phyloP scores from a whole-genome alignment of 2,113 vertebrate species.

The Typhlomys cinereus region DNA sequence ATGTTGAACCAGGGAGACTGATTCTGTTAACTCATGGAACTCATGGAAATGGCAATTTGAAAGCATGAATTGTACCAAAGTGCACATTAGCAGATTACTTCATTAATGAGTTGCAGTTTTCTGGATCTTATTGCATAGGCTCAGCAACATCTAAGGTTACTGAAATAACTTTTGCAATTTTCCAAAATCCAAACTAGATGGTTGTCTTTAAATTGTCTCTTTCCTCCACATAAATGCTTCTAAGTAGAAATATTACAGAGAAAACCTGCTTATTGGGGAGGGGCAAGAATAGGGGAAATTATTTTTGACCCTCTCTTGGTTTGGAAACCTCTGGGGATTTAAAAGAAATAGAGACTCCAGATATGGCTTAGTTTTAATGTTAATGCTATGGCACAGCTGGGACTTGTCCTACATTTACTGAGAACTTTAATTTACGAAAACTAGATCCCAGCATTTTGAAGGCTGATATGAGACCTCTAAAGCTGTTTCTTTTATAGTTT shows the following conservation, averaged over 20 bases:
- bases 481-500: slow-evolving; percentile 70
- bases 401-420: slow-evolving; percentile 74
- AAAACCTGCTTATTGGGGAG: neutral
- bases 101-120: slow-evolving; percentile 2
- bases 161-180: slow-evolving; percentile 54
- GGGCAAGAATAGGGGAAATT: slow-evolving; percentile 35
- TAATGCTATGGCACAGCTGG: slow-evolving; percentile 49
- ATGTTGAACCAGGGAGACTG: neutral
- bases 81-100: slow-evolving; percentile 15
- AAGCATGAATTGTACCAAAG: slow-evolving; percentile 21
- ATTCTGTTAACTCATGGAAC: slow-evolving; percentile 20
- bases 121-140: slow-evolving; percentile 51
- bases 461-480: slow-evolving; percentile 60
- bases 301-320: slow-evolving; percentile 62
- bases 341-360: slow-evolving; percentile 69
- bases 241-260: slow-evolving; percentile 51
- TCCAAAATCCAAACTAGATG: slow-evolving; percentile 18
- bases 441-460: slow-evolving; percentile 66
- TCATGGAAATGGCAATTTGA: neutral
- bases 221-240: slow-evolving; percentile 31
- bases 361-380: slow-evolving; percentile 75
- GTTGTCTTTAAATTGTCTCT: slow-evolving; percentile 54
- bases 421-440: slow-evolving; percentile 76
- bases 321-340: slow-evolving; percentile 64
- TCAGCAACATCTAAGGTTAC: slow-evolving; percentile 38